These are phyloP conservation scores for Aporrectodea caliginosa DNA, from an alignment of 1,140 invertebrate species.

Conservation along the genomic window DNA sequence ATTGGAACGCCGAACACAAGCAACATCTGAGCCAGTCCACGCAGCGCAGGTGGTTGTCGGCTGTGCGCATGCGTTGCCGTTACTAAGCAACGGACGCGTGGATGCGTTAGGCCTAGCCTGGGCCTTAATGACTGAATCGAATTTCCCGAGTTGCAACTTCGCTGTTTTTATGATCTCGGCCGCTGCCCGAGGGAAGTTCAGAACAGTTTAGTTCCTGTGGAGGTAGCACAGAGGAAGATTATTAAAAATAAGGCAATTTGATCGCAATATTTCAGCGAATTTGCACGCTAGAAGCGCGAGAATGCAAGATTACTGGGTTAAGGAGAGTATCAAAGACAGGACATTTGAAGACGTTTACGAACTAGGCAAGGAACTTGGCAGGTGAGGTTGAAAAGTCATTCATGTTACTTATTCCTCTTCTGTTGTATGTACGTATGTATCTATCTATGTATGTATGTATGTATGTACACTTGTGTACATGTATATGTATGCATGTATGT, in stretches of 20 bases:
- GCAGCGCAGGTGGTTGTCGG: too few relatives aligned
- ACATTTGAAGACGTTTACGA: slow-evolving; percentile 8
- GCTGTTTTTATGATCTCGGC: too few relatives aligned
- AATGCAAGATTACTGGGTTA: slow-evolving; percentile 16
- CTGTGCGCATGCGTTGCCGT: not conserved
- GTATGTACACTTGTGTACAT: slow-evolving; percentile 10
- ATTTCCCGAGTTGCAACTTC: too few relatives aligned
- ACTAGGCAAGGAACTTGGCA: slow-evolving; percentile 9
- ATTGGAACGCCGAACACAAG: too few relatives aligned
- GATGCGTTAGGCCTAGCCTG: not conserved
- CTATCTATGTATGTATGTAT: slow-evolving; percentile 22
- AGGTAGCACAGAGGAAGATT: not conserved
- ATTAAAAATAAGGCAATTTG: not conserved
- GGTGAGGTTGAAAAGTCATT: not conserved
- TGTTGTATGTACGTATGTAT: slow-evolving; percentile 7
- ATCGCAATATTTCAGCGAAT: not conserved
- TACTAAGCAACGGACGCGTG: not conserved
- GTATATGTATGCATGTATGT: slow-evolving; percentile 16
- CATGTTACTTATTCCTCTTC: not conserved
- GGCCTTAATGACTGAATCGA: not conserved
- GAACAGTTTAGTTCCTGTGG: not conserved
- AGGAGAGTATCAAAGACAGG: slow-evolving; percentile 20
- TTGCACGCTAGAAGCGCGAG: not conserved
- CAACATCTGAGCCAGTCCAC: too few relatives aligned
- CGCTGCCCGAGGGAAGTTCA: not conserved